phyloP scores from a whole-genome alignment of 2,797 vertebrate genomes.

The Melanotaenia trifasciata region DNA sequence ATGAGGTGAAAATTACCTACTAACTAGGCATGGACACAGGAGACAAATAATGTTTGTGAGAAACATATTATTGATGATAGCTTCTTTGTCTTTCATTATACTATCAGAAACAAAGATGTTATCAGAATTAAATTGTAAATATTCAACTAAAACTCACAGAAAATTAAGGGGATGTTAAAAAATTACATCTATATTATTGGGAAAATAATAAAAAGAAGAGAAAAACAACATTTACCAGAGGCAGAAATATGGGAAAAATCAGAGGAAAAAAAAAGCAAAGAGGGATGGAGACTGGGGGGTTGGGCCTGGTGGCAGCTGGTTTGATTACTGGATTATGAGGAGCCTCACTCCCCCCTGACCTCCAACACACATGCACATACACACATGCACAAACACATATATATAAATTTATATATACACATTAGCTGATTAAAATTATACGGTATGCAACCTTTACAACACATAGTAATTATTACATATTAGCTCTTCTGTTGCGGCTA shows the following conservation, averaged over 20 bases:
- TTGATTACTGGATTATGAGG: conserved; percentile 85
- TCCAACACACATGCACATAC: conserved; percentile 54
- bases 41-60: neutral
- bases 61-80: neutral
- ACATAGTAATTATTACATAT: no score
- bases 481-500: conserved; percentile 13
- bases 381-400: neutral
- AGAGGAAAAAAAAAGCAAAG: conserved; percentile 22
- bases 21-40: conserved; percentile 11
- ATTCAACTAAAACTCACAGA: neutral
- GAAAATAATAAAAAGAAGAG: neutral
- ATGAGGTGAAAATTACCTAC: neutral
- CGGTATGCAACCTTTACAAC: no score
- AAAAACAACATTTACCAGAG: conserved; percentile 3
- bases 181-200: neutral
- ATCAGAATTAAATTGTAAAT: neutral
- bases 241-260: conserved; percentile 16
- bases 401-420: neutral
- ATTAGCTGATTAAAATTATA: neutral
- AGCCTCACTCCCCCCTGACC: conserved; percentile 81
- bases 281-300: conserved; percentile 59
- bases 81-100: neutral
- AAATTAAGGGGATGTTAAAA: neutral
- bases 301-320: conserved; percentile 82
- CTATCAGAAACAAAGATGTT: neutral